Evolutionary conservation across 1,140 invertebrate species (phyloP), one percentile per base, ranked within the genome.

Genomic region (Tenebrio molitor): DNA sequence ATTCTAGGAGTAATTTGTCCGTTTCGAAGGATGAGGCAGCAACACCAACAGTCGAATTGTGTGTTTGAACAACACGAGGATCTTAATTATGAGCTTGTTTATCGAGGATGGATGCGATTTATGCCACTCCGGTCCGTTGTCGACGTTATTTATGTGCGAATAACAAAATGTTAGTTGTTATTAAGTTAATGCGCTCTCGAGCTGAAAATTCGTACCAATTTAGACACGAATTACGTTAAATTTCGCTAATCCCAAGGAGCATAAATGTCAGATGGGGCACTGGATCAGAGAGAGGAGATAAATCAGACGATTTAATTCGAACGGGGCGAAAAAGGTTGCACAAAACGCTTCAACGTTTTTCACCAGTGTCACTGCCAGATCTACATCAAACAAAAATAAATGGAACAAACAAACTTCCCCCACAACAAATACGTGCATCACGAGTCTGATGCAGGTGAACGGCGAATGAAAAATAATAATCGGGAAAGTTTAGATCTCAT

Each of bases 21-120:
- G 6, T 39, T 39, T 12, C 4, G 5, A 4, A 17, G 12, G 15
- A 46, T 46, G 17, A 46, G 17, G 17, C 42, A n/a, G n/a, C n/a
- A n/a, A n/a, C n/a, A n/a, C n/a, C n/a, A n/a, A n/a, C n/a, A n/a
- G n/a, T n/a, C n/a, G 36, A 39, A 39, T n/a, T 39, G 36, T 58
- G 4, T 53, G 14, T 53, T 53, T 53, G 23, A 53, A 53, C 46
- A 53, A 19, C 19, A 25, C 8, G 7, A 3, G 21, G 50, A 29
- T 58, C 50, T 58, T 58, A 58, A 58, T 50, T 50, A 50, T 58
- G 50, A 58, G 50, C 50, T 58, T 58, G 50, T 58, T 58, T 58
- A 58, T 58, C 15, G 50, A 58, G 50, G 50, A 58, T 29, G 8
- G 25, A 29, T 15, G 50, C 19, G 50, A 58, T 58, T 58, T 58